A percentile compares a stretch with the other conserved stretches of the same genome.
phyloP scores from a whole-genome alignment of 1,140 invertebrate species.

The Brachionus rubens region DNA sequence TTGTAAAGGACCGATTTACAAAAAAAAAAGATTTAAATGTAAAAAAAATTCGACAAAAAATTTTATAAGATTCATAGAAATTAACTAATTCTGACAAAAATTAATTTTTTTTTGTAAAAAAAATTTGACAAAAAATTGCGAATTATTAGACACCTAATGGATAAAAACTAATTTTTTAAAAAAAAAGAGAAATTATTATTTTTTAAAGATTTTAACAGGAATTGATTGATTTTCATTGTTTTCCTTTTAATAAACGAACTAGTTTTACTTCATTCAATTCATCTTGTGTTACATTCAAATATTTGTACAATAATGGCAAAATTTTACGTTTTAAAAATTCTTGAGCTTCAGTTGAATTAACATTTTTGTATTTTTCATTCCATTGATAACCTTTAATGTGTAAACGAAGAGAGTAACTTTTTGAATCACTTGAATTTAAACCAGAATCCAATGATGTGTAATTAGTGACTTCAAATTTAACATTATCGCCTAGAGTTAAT shows the following conservation, averaged over 20 bases:
- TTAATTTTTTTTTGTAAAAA: background rate
- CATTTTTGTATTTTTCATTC: constrained; percentile 35
- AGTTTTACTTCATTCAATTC: constrained; percentile 32
- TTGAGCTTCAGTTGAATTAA: constrained; percentile 39
- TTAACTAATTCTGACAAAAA: too few species aligned
- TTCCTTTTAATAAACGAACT: constrained; percentile 18
- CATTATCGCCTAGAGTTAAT: background rate
- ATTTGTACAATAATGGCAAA: constrained; percentile 19
- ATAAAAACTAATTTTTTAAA: too few species aligned
- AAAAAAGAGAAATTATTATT: too few species aligned
- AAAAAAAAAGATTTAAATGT: constrained; percentile 1
- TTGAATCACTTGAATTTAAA: background rate
- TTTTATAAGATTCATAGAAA: too few species aligned
- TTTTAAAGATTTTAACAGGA: too few species aligned
- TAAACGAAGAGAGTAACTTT: constrained; percentile 25
- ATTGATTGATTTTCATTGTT: background rate
- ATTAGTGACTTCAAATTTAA: constrained; percentile 41
- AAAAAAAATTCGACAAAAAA: constrained; percentile 16
- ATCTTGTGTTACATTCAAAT: constrained; percentile 33
- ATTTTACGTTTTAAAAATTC: constrained; percentile 30
- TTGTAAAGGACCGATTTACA: constrained; percentile 26
- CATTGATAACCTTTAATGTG: constrained; percentile 43
- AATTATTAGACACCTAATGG: too few species aligned
- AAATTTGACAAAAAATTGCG: constrained; percentile 1
- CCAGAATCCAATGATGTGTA: background rate